Conservation (phyloP, 2,888 invertebrate species). For the Teleogryllus oceanicus region DNA sequence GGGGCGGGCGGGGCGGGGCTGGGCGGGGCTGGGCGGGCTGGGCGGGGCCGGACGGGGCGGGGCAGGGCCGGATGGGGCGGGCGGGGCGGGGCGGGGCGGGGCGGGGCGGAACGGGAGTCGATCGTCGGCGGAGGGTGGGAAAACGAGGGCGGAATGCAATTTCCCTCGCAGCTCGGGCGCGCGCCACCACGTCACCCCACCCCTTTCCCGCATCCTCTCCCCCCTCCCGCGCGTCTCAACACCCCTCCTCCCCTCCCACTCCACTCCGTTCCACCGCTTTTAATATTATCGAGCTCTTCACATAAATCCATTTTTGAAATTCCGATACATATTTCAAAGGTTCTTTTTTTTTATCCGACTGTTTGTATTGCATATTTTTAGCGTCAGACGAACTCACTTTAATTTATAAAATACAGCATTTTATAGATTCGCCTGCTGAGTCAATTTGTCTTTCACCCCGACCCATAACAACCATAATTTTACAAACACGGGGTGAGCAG, state of each 20-base stretch:
- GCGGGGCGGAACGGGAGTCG: neutral
- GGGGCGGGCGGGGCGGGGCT: rapidly evolving
- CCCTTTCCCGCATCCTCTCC: no score
- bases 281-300: slow-evolving; percentile 18
- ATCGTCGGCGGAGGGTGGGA: neutral
- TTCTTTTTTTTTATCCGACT: neutral
- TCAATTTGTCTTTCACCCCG: slow-evolving; percentile 18
- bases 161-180: neutral
- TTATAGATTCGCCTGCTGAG: slow-evolving; percentile 18
- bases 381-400: slow-evolving; percentile 18
- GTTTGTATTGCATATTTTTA: slow-evolving; percentile 18
- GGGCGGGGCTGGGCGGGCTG: no score
- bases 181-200: no score
- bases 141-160: neutral
- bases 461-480: slow-evolving; percentile 10
- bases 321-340: slow-evolving; percentile 18
- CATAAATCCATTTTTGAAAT: slow-evolving; percentile 18
- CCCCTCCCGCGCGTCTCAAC: no score
- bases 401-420: slow-evolving; percentile 18
- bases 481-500: neutral
- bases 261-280: neutral
- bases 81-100: neutral
- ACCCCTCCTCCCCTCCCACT: no score
- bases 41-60: neutral
- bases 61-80: neutral